These are phyloP conservation scores for Marmota flaviventris DNA, from an alignment of 2,113 vertebrate species.

Conservation along the genomic window DNA sequence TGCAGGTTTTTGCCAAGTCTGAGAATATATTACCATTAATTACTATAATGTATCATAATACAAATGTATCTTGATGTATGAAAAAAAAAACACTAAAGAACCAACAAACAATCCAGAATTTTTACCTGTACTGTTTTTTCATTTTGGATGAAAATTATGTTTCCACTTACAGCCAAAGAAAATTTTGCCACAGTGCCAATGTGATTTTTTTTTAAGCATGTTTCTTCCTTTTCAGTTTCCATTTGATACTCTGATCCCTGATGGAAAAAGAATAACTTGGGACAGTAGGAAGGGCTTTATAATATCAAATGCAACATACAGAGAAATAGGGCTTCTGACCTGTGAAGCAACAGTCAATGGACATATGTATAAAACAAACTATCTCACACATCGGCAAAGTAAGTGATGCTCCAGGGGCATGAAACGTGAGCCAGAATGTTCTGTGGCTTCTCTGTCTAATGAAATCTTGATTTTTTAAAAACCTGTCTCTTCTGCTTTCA, in stretches of 20 bases:
- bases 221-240: constrained; percentile 89
- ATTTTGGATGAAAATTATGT: constrained; percentile 45
- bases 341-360: constrained; percentile 90
- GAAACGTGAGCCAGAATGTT: rapidly evolving
- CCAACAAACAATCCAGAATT: neutral
- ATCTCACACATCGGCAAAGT: constrained; percentile 93
- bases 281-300: constrained; percentile 94
- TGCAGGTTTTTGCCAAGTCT: neutral
- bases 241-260: constrained; percentile 85
- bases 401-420: constrained; percentile 52
- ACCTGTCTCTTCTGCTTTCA: constrained; percentile 69
- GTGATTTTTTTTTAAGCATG: neutral
- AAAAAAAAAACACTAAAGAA: neutral
- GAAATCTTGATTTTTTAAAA: constrained; percentile 36
- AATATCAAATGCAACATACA: constrained; percentile 91
- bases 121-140: neutral
- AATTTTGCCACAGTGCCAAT: neutral
- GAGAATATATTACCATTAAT: neutral
- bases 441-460: neutral
- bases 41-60: neutral
- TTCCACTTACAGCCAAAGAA: neutral
- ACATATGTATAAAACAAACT: constrained; percentile 87
- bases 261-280: constrained; percentile 94
- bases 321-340: constrained; percentile 92
- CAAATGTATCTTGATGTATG: neutral